Evolutionary conservation across 2,113 vertebrate species (phyloP).

Genomic region (Phrynosoma platyrhinos): DNA sequence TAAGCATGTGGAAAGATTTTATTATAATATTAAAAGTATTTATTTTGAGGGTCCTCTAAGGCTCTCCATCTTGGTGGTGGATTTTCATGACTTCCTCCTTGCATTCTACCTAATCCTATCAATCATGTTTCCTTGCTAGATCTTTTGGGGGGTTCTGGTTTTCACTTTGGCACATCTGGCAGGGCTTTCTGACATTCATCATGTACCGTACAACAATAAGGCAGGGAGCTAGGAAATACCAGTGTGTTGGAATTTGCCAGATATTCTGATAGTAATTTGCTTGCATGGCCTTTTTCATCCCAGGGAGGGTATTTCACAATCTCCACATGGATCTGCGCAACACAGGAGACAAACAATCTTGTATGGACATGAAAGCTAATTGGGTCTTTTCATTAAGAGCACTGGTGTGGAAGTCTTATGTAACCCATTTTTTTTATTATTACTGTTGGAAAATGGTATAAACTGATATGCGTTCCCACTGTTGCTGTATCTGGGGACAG

Average conservation of each 20-base stretch:
- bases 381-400: conserved; percentile 42
- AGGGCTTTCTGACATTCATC: neutral
- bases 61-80: neutral
- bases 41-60: neutral
- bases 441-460: conserved; percentile 57
- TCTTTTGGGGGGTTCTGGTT: neutral
- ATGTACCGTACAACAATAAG: too few species aligned
- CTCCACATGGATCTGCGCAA: neutral
- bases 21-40: too few species aligned
- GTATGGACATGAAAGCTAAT: conserved; percentile 29
- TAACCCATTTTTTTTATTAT: conserved; percentile 52
- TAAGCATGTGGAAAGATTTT: too few species aligned
- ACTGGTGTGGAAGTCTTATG: conserved; percentile 62
- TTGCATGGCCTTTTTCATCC: neutral
- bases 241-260: neutral
- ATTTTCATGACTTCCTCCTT: too few species aligned
- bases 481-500: neutral
- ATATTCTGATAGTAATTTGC: neutral
- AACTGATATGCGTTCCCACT: conserved; percentile 40
- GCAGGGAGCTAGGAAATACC: neutral
- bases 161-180: neutral
- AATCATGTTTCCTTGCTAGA: neutral
- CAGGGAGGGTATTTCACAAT: too few species aligned
- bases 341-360: neutral
- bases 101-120: neutral